phyloP scores from a whole-genome alignment of 2,888 invertebrate genomes.

The Epistrophe eligans region DNA sequence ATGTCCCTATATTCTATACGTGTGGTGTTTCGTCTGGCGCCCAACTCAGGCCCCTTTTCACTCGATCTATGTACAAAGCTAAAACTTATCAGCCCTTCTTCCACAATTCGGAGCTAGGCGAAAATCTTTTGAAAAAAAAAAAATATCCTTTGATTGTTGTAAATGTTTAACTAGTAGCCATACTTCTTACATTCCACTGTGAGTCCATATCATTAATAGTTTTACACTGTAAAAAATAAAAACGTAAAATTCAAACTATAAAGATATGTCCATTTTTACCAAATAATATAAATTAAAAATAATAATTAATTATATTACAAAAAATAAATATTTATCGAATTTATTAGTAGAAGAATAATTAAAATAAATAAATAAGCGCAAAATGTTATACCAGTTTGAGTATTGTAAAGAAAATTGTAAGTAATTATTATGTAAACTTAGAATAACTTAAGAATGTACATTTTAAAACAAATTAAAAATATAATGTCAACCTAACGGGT shows the following conservation, averaged over 20 bases:
- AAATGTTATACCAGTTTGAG: conserved; percentile 56
- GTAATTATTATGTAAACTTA: conserved; percentile 54
- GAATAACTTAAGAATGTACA: conserved; percentile 58
- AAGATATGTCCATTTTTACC: conserved; percentile 74
- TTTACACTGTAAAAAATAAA: conserved; percentile 63
- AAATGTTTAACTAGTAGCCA: conserved; percentile 69
- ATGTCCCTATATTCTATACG: neutral
- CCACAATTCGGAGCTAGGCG: neutral
- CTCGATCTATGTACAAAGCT: conserved; percentile 72
- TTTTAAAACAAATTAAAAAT: conserved; percentile 12
- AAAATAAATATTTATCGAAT: conserved; percentile 71
- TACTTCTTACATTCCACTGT: conserved; percentile 69
- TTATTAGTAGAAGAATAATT: conserved; percentile 64
- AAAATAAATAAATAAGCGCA: conserved; percentile 44
- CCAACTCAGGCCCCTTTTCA: conserved; percentile 49
- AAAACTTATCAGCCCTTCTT: conserved; percentile 70
- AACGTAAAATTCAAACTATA: conserved; percentile 7
- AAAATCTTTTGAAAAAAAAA: neutral
- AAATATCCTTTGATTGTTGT: conserved; percentile 62
- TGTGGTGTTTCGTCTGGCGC: conserved; percentile 22
- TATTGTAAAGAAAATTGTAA: conserved; percentile 57
- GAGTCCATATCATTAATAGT: conserved; percentile 68
- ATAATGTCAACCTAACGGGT: conserved; percentile 11
- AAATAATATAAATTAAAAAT: conserved; percentile 40
- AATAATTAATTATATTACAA: conserved; percentile 23